These are phyloP conservation scores for Heliconius aoede DNA, from an alignment of 2,888 invertebrate genomes.

Conservation along the genomic window DNA sequence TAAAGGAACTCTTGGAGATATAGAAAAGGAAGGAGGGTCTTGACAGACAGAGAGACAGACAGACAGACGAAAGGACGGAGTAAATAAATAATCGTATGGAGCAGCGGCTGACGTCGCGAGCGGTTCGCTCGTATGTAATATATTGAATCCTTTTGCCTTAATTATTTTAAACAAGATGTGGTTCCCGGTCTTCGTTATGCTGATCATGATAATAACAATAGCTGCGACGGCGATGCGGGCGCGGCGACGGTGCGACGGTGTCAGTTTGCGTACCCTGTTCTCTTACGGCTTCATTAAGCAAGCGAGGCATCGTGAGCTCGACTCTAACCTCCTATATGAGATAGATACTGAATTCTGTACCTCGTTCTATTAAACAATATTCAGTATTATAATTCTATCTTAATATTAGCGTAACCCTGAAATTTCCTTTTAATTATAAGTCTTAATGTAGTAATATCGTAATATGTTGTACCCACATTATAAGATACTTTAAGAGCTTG, in stretches of 20 bases:
- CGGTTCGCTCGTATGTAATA: constrained; percentile 7
- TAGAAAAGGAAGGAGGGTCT: no score
- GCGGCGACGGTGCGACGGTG: constrained; percentile 54
- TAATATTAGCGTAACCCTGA: constrained; percentile 11
- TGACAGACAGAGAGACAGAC: no score
- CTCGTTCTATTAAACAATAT: constrained; percentile 36
- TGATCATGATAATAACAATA: constrained; percentile 70
- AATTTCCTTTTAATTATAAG: not conserved
- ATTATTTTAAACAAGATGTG: constrained; percentile 46
- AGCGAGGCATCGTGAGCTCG: constrained; percentile 54
- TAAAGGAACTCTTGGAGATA: no score
- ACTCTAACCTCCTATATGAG: constrained; percentile 59
- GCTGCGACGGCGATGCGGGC: constrained; percentile 62
- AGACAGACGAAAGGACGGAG: no score
- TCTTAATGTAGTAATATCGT: not conserved
- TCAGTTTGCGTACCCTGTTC: constrained; percentile 71
- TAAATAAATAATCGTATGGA: no score
- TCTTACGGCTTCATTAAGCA: constrained; percentile 76
- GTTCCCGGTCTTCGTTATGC: constrained; percentile 47
- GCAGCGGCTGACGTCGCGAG: no score
- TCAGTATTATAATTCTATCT: constrained; percentile 7
- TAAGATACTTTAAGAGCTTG: not conserved
- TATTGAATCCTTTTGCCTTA: constrained; percentile 35
- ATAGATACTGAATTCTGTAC: constrained; percentile 38
- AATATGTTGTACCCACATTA: not conserved